Conservation (phyloP, 2,888 invertebrate species). For the Carterocephalus palaemon region DNA sequence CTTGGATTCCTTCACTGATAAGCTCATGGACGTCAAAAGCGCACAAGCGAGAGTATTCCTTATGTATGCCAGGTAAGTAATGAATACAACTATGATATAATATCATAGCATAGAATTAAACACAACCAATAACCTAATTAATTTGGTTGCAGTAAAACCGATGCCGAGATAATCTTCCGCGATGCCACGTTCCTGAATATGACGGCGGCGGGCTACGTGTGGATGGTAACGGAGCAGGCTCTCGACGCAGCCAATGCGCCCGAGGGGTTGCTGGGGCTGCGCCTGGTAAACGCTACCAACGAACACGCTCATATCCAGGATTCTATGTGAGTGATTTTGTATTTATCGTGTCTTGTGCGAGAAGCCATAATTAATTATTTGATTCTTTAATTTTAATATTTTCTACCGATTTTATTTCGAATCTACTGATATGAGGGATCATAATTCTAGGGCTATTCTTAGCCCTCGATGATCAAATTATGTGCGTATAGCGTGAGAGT, state of each 20-base stretch:
- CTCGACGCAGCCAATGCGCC: conserved; percentile 92
- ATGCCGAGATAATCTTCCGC: conserved; percentile 93
- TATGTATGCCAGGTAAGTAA: conserved; percentile 91
- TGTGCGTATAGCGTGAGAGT: too few relatives aligned
- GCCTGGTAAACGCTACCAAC: conserved; percentile 93
- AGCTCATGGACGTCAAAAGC: conserved; percentile 88
- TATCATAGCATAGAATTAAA: too few relatives aligned
- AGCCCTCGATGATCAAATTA: too few relatives aligned
- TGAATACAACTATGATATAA: too few relatives aligned
- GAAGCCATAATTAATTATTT: too few relatives aligned
- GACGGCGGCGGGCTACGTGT: conserved; percentile 94
- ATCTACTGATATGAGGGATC: too few relatives aligned
- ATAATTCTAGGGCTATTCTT: too few relatives aligned
- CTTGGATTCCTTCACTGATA: conserved; percentile 88
- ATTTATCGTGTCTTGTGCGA: too few relatives aligned
- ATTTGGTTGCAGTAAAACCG: conserved; percentile 85
- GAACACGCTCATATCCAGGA: conserved; percentile 96
- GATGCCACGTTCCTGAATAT: conserved; percentile 92
- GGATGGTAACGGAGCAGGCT: conserved; percentile 98
- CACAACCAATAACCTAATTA: too few relatives aligned
- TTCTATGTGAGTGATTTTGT: conserved; percentile 86
- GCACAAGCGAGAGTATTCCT: conserved; percentile 95
- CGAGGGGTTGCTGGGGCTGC: conserved; percentile 91
- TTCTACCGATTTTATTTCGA: not conserved
- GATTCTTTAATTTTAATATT: too few relatives aligned